These are phyloP conservation scores for Drosophila kanapiae DNA, from an alignment of 1,140 invertebrate species.

Conservation along the genomic window DNA sequence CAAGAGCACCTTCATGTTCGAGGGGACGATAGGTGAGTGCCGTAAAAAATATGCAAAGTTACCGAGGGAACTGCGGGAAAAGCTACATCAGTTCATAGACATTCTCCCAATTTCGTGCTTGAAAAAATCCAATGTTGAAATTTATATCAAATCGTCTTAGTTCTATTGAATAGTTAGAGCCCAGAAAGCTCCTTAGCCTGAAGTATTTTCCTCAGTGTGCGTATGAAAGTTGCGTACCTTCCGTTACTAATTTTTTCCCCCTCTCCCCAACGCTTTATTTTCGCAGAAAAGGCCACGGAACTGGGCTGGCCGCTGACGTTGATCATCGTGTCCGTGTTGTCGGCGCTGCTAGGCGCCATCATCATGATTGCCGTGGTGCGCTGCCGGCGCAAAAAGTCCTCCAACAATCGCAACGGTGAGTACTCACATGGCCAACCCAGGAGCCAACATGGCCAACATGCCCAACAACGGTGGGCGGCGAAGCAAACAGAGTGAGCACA, in stretches of 20 bases:
- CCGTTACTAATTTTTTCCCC: slow-evolving; percentile 37
- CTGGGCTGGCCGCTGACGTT: slow-evolving; percentile 86
- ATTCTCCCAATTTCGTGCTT: neutral
- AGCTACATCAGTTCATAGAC: neutral
- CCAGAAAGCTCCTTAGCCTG: too few species aligned
- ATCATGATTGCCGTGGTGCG: slow-evolving; percentile 86
- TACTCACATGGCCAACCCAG: slow-evolving; percentile 27
- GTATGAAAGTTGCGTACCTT: neutral
- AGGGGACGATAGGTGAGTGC: slow-evolving; percentile 83
- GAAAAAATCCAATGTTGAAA: too few species aligned
- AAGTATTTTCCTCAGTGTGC: neutral
- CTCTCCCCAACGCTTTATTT: neutral
- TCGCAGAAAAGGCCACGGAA: slow-evolving; percentile 85
- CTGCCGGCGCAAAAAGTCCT: slow-evolving; percentile 84
- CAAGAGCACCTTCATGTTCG: slow-evolving; percentile 84
- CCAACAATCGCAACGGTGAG: slow-evolving; percentile 84
- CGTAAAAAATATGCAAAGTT: neutral
- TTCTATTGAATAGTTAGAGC: too few species aligned
- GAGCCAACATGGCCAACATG: slow-evolving; percentile 23
- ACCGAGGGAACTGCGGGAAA: neutral
- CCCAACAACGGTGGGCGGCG: slow-evolving; percentile 33
- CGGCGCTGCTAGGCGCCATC: slow-evolving; percentile 86
- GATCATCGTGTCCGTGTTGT: slow-evolving; percentile 86
- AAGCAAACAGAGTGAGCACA: slow-evolving; percentile 24
- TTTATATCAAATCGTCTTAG: too few species aligned